A percentile compares a stretch with the other conserved stretches of the same genome.
phyloP scores from a whole-genome alignment of 2,113 vertebrate genomes.

The Gambusia holbrooki region DNA sequence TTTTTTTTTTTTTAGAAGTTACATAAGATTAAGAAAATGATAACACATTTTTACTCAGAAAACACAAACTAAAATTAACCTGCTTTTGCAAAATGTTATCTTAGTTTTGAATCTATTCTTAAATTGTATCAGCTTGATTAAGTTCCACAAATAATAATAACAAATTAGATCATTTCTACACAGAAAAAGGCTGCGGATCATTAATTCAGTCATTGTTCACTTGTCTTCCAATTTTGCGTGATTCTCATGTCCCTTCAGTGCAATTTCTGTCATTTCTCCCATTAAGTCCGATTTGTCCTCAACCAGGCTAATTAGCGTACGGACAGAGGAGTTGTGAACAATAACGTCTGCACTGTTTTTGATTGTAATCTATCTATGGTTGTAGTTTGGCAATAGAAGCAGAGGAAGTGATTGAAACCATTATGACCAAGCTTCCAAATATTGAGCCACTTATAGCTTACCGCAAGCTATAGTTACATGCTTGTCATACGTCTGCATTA shows the following conservation, averaged over 20 bases:
- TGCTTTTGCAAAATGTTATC: neutral
- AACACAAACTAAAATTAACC: neutral
- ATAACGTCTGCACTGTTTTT: too few relatives aligned
- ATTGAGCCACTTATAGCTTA: neutral
- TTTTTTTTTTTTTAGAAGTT: neutral
- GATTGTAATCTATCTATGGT: too few relatives aligned
- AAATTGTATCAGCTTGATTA: neutral
- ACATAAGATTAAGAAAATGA: neutral
- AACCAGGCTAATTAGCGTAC: too few relatives aligned
- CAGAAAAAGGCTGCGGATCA: neutral
- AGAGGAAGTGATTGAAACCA: too few relatives aligned
- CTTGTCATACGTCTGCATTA: neutral
- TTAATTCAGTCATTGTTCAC: too few relatives aligned
- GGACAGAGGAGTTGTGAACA: too few relatives aligned
- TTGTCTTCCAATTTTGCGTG: too few relatives aligned
- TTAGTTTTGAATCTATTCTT: neutral
- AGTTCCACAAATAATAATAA: neutral
- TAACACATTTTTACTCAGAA: neutral
- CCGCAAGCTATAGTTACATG: neutral
- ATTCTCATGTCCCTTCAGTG: too few relatives aligned
- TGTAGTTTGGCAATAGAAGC: too few relatives aligned
- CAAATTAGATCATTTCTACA: neutral
- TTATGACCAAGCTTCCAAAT: too few relatives aligned
- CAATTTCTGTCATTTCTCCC: too few relatives aligned
- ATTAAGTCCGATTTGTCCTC: too few relatives aligned